Conservation (phyloP, 2,113 vertebrate species). For the Pachycephala philippinensis region DNA sequence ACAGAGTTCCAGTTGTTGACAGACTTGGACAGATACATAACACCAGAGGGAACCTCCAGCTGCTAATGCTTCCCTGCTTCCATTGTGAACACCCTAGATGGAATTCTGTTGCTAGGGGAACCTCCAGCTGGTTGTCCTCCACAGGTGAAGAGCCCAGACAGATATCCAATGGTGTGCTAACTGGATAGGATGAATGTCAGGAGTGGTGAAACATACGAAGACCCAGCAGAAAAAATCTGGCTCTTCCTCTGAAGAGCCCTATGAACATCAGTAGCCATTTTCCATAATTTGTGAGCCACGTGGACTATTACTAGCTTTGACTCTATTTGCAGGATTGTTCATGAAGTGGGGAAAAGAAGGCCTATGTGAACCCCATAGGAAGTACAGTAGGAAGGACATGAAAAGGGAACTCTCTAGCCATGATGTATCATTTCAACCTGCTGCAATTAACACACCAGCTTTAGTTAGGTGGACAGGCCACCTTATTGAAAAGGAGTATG, state of each 20-base stretch:
- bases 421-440: background rate
- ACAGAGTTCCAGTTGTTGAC: background rate
- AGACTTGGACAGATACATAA: background rate
- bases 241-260: background rate
- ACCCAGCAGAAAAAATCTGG: background rate
- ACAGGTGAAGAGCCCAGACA: background rate
- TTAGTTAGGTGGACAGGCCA: background rate
- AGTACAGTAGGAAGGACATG: background rate
- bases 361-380: background rate
- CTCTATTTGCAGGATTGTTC: background rate
- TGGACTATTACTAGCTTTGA: background rate
- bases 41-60: background rate
- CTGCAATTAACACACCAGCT: background rate
- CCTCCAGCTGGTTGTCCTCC: background rate
- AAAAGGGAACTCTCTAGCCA: background rate
- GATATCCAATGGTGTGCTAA: background rate
- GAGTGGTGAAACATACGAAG: background rate
- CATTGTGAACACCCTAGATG: background rate
- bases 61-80: background rate
- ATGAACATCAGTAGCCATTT: background rate
- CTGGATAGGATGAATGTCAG: background rate
- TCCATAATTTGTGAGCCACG: background rate
- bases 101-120: background rate
- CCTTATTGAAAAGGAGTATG: background rate
- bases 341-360: background rate